Base-by-base conservation (phyloP, 2,888 invertebrate species). In the Malthinus flaveolus region DNA sequence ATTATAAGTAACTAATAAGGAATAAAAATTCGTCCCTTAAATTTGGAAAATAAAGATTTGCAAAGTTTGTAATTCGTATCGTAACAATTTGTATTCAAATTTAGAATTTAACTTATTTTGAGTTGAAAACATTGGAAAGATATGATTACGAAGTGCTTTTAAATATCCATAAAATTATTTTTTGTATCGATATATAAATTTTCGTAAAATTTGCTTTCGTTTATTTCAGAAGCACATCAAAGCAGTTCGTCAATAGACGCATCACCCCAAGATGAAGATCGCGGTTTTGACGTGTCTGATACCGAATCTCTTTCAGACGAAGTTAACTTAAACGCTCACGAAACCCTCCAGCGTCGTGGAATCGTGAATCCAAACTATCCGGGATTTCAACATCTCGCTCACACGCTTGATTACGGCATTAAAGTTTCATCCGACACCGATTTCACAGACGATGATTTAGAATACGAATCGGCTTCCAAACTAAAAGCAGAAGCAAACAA, bases 321-420 rank as follows among this genome's bases (percentile, higher is more conserved):
- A 61, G 75, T 75, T 62, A 79, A 79, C 68, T 64, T 74, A 62
- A 69, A 67, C 61, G 62, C 56, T 55, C 49, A 58, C 39, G 67
- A 71, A 39, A 57, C 59, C 61, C 59, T 72, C 10, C 77, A 78
- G 71, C 85, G 85, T 53, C 82, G 88, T 67, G 90, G 91, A 65
- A 90, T 91, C 68, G 87, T 90, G 70, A 91, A 91, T 80, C 91
- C 91, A 49, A 91, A 91, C 78, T 91, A 91, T 79, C 88, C 91
- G 13, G 91, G 91, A 55, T 91, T 91, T 77, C 90, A 91, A 75
- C 90, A 91, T 77, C 83, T 91, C 70, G 91, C 90, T 11, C 87
- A 89, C 71, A 88, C 88, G 60, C 80, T 89, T 66, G 85, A 78
- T 62, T 74, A 73, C 62, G 67, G 69, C 61, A 71, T 73, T 55